Conservation (phyloP, 2,113 vertebrate genomes). For the Burhinus bistriatus region DNA sequence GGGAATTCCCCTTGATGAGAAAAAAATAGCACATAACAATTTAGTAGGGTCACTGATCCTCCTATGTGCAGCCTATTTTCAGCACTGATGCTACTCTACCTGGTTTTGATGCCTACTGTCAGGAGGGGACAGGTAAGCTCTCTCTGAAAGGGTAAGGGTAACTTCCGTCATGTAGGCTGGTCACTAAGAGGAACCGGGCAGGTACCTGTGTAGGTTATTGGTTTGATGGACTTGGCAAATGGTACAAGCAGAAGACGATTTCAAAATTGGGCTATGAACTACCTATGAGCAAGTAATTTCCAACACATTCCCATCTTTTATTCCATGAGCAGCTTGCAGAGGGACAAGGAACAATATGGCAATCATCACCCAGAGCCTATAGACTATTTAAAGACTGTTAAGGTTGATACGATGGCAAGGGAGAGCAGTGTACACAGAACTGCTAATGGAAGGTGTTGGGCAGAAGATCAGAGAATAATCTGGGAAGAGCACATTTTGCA, state of each 20-base stretch:
- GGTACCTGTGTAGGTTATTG: not conserved
- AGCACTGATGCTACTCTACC: fast-evolving
- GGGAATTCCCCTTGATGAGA: not conserved
- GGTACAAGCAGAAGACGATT: not conserved
- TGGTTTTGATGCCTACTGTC: not conserved
- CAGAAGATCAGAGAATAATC: not conserved
- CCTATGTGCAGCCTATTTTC: not conserved
- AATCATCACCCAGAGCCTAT: not conserved
- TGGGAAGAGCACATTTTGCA: not conserved
- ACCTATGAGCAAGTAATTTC: not conserved
- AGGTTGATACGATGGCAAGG: not conserved
- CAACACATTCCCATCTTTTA: not conserved
- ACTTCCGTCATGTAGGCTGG: fast-evolving
- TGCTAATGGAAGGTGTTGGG: not conserved
- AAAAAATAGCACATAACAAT: not conserved
- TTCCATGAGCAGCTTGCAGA: not conserved
- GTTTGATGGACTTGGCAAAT: not conserved
- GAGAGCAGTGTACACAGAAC: not conserved
- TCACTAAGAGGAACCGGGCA: not conserved
- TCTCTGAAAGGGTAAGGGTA: not conserved
- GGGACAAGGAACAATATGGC: not conserved
- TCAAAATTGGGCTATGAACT: not conserved
- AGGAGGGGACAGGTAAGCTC: not conserved
- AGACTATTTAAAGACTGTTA: not conserved
- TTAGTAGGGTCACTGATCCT: not conserved